These are phyloP conservation scores for Acanthis flammea DNA, from an alignment of 2,797 vertebrate genomes.

Conservation along the genomic window DNA sequence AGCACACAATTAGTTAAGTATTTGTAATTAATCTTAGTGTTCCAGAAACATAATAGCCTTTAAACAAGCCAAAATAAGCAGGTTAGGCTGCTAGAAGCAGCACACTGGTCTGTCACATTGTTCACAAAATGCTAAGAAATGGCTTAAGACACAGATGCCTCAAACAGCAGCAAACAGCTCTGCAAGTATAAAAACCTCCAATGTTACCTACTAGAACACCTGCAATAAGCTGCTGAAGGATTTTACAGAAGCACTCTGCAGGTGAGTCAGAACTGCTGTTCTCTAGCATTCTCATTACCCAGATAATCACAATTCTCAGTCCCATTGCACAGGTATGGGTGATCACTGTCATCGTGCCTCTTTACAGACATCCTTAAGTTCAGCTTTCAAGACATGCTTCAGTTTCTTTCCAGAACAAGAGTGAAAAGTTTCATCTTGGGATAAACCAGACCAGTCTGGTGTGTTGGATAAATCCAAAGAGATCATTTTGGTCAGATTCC, in stretches of 20 bases:
- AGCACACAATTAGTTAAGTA: neutral
- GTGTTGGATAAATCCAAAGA: neutral
- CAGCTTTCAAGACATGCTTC: neutral
- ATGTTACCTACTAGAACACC: neutral
- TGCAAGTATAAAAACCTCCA: neutral
- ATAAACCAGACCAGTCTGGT: neutral
- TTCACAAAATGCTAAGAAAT: neutral
- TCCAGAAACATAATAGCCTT: neutral
- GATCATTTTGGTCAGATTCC: neutral
- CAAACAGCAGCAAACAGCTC: neutral
- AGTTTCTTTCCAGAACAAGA: neutral
- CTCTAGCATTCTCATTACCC: neutral
- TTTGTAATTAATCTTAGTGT: neutral
- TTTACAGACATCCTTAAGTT: neutral
- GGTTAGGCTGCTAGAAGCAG: neutral
- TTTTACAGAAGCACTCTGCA: neutral
- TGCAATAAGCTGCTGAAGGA: neutral
- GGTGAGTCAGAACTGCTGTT: neutral
- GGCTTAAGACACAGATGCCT: neutral
- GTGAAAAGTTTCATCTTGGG: neutral
- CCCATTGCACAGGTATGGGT: neutral
- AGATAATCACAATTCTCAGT: neutral
- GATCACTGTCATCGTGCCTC: neutral
- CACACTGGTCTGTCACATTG: neutral
- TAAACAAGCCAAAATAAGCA: neutral